Conservation (phyloP, 1,140 invertebrate species). For the Laupala kohalensis region DNA sequence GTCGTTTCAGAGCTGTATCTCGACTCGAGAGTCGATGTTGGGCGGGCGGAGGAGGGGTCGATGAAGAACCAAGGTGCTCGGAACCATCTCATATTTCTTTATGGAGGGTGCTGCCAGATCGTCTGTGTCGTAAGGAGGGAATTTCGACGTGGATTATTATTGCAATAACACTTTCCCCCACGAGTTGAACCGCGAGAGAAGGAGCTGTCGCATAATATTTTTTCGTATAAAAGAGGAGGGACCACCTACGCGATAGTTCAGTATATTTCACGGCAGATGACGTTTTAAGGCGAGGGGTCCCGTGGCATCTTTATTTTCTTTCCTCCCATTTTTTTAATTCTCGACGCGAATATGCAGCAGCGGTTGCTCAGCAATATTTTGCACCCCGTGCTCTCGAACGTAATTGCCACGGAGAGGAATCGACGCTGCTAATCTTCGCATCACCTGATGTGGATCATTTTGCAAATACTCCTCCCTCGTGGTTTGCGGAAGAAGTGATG, state of each 20-base stretch:
- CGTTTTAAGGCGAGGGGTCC: background rate
- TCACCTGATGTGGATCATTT: background rate
- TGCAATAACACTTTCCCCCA: background rate
- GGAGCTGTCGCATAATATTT: no score
- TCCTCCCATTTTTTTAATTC: background rate
- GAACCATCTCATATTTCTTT: background rate
- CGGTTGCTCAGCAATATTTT: background rate
- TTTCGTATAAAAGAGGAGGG: background rate
- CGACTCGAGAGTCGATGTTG: no score
- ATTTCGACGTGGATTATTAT: background rate
- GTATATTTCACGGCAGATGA: background rate
- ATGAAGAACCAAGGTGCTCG: no score
- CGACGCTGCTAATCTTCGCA: background rate
- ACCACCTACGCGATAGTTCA: background rate
- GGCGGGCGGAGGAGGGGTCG: no score
- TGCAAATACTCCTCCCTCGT: no score
- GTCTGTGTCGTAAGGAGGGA: background rate
- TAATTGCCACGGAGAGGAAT: background rate
- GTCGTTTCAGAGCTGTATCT: background rate
- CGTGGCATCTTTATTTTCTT: background rate
- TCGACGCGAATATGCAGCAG: background rate
- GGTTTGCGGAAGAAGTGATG: no score
- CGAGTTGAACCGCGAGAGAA: no score
- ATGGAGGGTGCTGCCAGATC: background rate
- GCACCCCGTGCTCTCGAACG: background rate